Evolutionary conservation across 2,113 vertebrate genomes (phyloP), one percentile per base, ranked within the genome.

Genomic region (Bubo blakistoni): DNA sequence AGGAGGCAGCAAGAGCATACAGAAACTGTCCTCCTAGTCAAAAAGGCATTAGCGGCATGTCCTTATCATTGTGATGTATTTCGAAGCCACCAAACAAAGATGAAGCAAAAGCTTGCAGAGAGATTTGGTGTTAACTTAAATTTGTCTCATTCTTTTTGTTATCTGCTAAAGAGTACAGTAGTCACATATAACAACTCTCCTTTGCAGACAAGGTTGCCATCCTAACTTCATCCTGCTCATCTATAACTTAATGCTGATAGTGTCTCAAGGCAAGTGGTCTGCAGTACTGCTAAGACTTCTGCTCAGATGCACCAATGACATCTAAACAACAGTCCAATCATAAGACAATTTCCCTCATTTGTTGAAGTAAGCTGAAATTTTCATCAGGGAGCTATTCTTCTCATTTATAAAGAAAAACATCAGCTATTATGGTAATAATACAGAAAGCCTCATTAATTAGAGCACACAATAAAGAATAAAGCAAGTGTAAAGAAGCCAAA

Each of bases 391-490:
- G 47, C 51, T 91, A n/a, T 95, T 71, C 57, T 79, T 95, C 61
- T 95, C 92, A 91, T 94, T 95, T 97, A 85, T 94, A 84, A 94
- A 94, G 91, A 38, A 93, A 96, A 97, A 94, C 96, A 93, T 88
- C 32, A 71, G 59, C 82, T 88, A 90, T 88, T 93, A 94, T 87
- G 63, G 80, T 93, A 88, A 91, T 94, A 97, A 95, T 95, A 86
- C 49, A 78, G 94, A 89, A 97, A 95, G 73, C 42, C 73, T 96
- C 96, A 95, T 97, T 96, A 97, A 97, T 97, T 97, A 95, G 63
- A 88, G 80, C 95, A 90, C 86, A 90, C 86, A 91, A 46, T 89
- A 62, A 95, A 95, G 86, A 94, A 95, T 73, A 93, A 95, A 96
- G 66, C 0, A 2, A 92, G 63, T 92, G 42, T 86, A 96, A 93